Evolutionary conservation across 2,888 invertebrate genomes (phyloP).

Genomic region (Apotomis betuletana): DNA sequence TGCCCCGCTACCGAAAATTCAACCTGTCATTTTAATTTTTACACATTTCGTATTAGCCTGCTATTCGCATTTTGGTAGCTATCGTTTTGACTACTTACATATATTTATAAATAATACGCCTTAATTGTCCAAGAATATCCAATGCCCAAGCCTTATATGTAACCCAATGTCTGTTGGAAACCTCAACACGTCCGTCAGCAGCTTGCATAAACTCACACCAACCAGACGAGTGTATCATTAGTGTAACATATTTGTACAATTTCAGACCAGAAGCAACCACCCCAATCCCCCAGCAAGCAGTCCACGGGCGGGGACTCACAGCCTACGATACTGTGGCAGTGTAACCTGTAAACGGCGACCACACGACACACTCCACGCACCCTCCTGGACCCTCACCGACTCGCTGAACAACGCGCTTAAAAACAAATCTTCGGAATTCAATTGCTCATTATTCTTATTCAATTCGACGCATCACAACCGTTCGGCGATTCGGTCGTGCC

Average conservation of each 20-base stretch:
- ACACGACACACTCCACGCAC: conserved; percentile 53
- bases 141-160: conserved; percentile 3
- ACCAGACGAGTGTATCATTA: neutral
- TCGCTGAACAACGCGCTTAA: conserved; percentile 55
- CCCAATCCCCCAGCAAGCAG: conserved; percentile 91
- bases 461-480: conserved; percentile 44
- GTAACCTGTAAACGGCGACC: conserved; percentile 90
- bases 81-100: neutral
- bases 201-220: no score
- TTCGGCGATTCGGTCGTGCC: conserved; percentile 71
- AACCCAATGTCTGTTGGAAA: neutral
- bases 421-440: conserved; percentile 5
- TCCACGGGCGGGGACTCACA: conserved; percentile 93
- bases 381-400: conserved; percentile 61
- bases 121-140: neutral
- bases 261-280: conserved; percentile 93
- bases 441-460: conserved; percentile 35
- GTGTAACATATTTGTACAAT: conserved; percentile 50
- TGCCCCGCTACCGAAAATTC: conserved; percentile 31
- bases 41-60: conserved; percentile 20
- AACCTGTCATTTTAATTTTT: conserved; percentile 16
- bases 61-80: conserved; percentile 27
- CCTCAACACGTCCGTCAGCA: neutral
- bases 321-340: conserved; percentile 99
- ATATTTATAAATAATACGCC: neutral